phyloP scores from a whole-genome alignment of 2,888 invertebrate genomes.

The Onchidella celtica region DNA sequence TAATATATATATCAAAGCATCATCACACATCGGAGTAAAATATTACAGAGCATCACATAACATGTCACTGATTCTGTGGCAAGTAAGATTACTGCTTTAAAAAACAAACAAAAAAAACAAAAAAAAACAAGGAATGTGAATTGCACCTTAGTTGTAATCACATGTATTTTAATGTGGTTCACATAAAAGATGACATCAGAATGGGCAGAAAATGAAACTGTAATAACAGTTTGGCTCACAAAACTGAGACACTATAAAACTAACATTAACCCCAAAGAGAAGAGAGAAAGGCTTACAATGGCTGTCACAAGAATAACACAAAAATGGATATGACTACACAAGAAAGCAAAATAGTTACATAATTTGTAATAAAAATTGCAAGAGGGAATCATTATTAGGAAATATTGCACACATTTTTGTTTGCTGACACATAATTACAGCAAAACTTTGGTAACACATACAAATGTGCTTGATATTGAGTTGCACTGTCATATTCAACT shows the following conservation, averaged over 20 bases:
- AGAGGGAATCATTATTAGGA: not conserved
- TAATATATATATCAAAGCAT: too few relatives aligned
- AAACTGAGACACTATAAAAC: not conserved
- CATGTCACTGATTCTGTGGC: too few relatives aligned
- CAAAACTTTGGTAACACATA: too few relatives aligned
- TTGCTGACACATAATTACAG: too few relatives aligned
- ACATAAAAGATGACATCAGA: slow-evolving; percentile 9
- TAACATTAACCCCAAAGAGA: not conserved
- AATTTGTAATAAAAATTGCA: not conserved
- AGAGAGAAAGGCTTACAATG: slow-evolving; percentile 23
- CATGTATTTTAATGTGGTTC: slow-evolving; percentile 30
- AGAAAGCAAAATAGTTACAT: not conserved
- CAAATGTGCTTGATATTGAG: too few relatives aligned
- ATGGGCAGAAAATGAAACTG: not conserved
- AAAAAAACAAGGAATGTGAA: not conserved
- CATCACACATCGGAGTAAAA: too few relatives aligned
- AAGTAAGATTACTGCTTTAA: too few relatives aligned
- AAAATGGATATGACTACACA: not conserved
- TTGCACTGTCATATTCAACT: too few relatives aligned
- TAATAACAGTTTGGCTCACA: not conserved
- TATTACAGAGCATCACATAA: too few relatives aligned
- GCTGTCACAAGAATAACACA: slow-evolving; percentile 27
- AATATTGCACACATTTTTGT: slow-evolving; percentile 32
- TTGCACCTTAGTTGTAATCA: slow-evolving; percentile 22
- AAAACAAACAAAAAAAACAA: not conserved